These are phyloP conservation scores for Orthonevra nobilis DNA, from an alignment of 2,888 invertebrate genomes.

Conservation along the genomic window DNA sequence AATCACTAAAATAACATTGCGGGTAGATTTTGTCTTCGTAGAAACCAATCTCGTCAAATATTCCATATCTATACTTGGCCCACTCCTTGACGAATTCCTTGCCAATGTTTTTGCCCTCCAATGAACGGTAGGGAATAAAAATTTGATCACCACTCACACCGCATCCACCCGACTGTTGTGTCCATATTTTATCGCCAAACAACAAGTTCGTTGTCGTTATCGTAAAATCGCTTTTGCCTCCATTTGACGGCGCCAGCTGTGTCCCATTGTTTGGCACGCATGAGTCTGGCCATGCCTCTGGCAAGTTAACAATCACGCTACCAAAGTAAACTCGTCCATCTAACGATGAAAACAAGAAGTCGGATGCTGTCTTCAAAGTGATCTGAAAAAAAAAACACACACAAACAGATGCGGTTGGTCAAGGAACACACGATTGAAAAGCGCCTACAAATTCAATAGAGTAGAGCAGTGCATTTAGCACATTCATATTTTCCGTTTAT, in stretches of 20 bases:
- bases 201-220: conserved; percentile 81
- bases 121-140: conserved; percentile 80
- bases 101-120: conserved; percentile 74
- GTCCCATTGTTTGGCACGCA: conserved; percentile 75
- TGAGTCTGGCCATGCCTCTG: conserved; percentile 82
- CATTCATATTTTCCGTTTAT: conserved; percentile 19
- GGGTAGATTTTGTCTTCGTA: conserved; percentile 83
- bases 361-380: conserved; percentile 80
- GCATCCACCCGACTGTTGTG: conserved; percentile 84
- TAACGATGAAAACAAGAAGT: conserved; percentile 82
- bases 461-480: no score
- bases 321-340: conserved; percentile 82
- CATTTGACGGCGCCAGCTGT: conserved; percentile 80
- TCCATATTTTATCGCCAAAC: conserved; percentile 82
- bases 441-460: no score
- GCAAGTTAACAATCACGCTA: conserved; percentile 83
- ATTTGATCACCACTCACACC: conserved; percentile 83
- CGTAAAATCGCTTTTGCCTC: conserved; percentile 82
- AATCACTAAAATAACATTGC: conserved; percentile 80
- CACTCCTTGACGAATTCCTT: conserved; percentile 83
- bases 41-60: conserved; percentile 85
- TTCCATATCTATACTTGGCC: conserved; percentile 85
- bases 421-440: not conserved
- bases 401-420: not conserved
- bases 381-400: conserved; percentile 30